Conservation (phyloP, 2,113 vertebrate genomes). For the Macaca mulatta region DNA sequence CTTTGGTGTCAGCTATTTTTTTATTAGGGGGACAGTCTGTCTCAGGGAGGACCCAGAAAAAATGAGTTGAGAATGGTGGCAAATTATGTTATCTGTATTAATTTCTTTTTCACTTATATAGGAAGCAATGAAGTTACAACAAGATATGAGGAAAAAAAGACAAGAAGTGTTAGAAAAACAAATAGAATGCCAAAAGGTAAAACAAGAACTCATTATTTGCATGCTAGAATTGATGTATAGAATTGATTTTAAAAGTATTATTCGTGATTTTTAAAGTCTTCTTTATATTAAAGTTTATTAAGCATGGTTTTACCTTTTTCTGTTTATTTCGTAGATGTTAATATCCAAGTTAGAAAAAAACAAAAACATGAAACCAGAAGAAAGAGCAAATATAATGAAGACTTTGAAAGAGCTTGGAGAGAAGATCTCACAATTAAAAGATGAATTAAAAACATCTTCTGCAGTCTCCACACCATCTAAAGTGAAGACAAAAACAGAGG, state of each 20-base stretch:
- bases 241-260: constrained; percentile 4
- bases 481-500: constrained; percentile 94
- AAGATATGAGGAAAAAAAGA: constrained; percentile 99
- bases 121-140: constrained; percentile 97
- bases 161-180: constrained; percentile 97
- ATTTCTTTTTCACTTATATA: constrained; percentile 67
- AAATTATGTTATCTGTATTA: background rate
- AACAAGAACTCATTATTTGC: background rate
- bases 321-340: constrained; percentile 86
- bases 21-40: background rate
- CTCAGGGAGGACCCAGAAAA: background rate
- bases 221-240: background rate
- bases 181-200: constrained; percentile 98
- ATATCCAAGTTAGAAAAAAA: constrained; percentile 98
- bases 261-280: background rate
- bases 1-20: background rate
- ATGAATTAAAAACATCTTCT: constrained; percentile 92
- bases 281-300: constrained; percentile 7
- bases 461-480: constrained; percentile 86
- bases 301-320: constrained; percentile 35
- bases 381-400: constrained; percentile 97
- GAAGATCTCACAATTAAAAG: constrained; percentile 96
- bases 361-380: constrained; percentile 95
- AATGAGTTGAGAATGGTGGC: background rate
- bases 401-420: constrained; percentile 95